Evolutionary conservation across 2,888 invertebrate species (phyloP).

Genomic region (Brachyptera risi): DNA sequence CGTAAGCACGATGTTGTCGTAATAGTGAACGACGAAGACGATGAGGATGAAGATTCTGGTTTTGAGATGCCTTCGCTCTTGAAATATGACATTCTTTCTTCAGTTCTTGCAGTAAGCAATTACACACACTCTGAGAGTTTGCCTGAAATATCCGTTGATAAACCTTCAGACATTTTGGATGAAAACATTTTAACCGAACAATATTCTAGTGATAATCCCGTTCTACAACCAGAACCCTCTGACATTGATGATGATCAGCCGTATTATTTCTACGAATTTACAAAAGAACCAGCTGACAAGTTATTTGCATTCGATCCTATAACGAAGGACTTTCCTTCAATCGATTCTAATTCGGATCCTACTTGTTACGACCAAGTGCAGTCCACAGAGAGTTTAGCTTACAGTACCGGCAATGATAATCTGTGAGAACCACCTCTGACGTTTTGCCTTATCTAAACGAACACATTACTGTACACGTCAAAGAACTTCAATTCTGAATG

Average conservation of each 20-base stretch:
- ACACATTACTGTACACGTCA: too few species aligned
- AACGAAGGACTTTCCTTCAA: not conserved
- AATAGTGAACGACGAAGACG: not conserved
- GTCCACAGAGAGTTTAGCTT: not conserved
- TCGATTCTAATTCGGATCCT: not conserved
- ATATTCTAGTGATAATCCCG: not conserved
- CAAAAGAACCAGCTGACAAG: not conserved
- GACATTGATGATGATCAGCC: not conserved
- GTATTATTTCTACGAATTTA: not conserved
- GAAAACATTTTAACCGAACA: too few species aligned
- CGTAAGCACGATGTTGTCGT: not conserved
- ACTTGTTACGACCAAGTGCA: not conserved
- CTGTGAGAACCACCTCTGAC: not conserved
- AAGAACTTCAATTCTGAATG: too few species aligned
- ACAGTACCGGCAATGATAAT: too few species aligned
- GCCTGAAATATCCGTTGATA: too few species aligned
- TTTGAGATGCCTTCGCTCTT: conserved; percentile 7
- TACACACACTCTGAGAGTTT: too few species aligned
- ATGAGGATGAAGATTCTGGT: not conserved
- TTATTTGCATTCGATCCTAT: not conserved
- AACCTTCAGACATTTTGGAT: too few species aligned
- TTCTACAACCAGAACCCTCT: not conserved
- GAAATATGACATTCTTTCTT: conserved; percentile 5
- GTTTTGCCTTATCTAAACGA: not conserved
- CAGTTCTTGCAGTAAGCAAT: not conserved